Conservation (phyloP, 2,113 vertebrate genomes). For the Anarhynchus alexandrinus region DNA sequence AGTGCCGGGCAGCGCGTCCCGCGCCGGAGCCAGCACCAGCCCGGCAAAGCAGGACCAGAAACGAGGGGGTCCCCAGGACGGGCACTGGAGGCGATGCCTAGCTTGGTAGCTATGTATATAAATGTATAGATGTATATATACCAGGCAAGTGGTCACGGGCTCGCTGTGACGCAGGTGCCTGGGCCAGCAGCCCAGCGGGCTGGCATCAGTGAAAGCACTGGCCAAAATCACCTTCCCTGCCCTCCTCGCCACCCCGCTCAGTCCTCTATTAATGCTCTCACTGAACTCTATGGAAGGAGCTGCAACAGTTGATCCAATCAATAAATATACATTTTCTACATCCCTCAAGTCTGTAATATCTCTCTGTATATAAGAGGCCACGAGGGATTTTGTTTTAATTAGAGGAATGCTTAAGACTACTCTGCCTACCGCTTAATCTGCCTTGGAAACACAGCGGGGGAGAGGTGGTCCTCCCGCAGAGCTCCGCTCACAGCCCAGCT, state of each 20-base stretch:
- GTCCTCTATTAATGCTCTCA: neutral
- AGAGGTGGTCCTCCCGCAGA: neutral
- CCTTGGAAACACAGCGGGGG: neutral
- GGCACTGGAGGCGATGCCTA: neutral
- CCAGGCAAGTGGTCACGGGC: rapidly evolving
- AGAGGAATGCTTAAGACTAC: constrained; percentile 9
- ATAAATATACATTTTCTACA: neutral
- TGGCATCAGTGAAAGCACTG: rapidly evolving
- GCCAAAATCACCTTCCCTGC: neutral
- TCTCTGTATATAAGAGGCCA: neutral
- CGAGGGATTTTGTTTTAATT: constrained; percentile 48
- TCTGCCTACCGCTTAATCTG: neutral
- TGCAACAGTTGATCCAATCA: neutral
- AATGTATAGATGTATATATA: rapidly evolving
- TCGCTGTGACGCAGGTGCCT: rapidly evolving
- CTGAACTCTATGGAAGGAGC: neutral
- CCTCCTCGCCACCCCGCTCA: rapidly evolving
- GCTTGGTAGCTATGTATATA: too few species aligned
- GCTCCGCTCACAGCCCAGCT: neutral
- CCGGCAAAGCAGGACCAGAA: neutral
- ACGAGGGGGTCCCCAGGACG: rapidly evolving
- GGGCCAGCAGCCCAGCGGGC: neutral
- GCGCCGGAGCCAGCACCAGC: neutral
- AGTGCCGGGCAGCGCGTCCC: neutral
- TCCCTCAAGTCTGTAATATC: neutral